Base-by-base conservation (phyloP, 2,888 invertebrate species). In the Antheraea yamamai region DNA sequence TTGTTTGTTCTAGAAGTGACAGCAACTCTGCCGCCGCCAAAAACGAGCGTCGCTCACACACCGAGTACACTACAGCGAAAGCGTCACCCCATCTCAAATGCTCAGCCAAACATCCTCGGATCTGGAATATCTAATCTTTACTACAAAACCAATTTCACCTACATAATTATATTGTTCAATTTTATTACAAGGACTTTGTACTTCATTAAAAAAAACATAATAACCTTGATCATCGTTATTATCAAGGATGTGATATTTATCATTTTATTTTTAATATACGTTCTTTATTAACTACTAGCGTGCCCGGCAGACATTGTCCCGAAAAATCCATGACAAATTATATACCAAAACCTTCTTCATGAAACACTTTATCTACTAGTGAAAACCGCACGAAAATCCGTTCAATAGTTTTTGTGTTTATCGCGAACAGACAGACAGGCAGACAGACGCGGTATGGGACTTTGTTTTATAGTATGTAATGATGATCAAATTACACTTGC, bases 41-140 rank as follows among this genome's bases (percentile, higher is more conserved):
- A 83, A 94, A 94, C 2, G 94, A 93, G 4, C 94, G 90, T 20
- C 94, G 86, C 80, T 93, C 93, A 81, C 94, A 94, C 58, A 97
- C 97, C 72, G 97, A 97, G 93, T 97, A 97, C 73, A 97, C 97
- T 78, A 97, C 96, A 66, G 97, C 97, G 91, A 97, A 97, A 23
- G 97, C 97, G 86, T 97, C 97, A 73, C 97, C 97, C 97, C 97
- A 97, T 87, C 97, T 95, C 82, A 97, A 96, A 89, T 97, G 97
- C 83, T 97, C 97, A 81, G 96, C 96, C 55, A 97, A 91, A 85
- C 97, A 97, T 39, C 97, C 97, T 80, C 96, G 96, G 83, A 96
- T 96, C 97, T 97, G 93, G 23, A 72, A 74, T 72, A 66, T 70
- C 64, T 64, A 30, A 58, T 74, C 30, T 39, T 52, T 55, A 47